phyloP scores from a whole-genome alignment of 2,888 invertebrate species.

The Tinea semifulvella region DNA sequence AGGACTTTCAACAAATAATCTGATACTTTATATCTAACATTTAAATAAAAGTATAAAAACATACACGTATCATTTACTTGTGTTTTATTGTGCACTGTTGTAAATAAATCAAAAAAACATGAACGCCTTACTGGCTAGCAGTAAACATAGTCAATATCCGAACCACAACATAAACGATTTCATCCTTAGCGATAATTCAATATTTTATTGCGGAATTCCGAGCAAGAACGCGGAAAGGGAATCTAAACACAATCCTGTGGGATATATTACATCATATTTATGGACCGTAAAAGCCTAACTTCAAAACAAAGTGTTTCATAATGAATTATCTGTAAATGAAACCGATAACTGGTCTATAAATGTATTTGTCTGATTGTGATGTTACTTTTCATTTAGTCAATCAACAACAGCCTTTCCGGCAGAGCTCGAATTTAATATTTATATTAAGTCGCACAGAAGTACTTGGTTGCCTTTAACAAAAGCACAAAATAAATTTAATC shows the following conservation, averaged over 20 bases:
- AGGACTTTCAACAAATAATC: not conserved
- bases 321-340: not conserved
- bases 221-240: constrained; percentile 9
- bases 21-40: too few species aligned
- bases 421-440: constrained; percentile 3
- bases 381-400: too few species aligned
- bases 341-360: not conserved
- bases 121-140: not conserved
- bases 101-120: constrained; percentile 8
- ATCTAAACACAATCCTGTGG: constrained; percentile 9
- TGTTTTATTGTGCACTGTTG: not conserved
- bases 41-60: not conserved
- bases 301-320: constrained; percentile 1
- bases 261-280: constrained; percentile 8
- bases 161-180: constrained; percentile 10
- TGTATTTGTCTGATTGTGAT: not conserved
- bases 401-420: too few species aligned
- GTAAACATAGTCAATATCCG: constrained; percentile 14
- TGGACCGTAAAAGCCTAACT: constrained; percentile 5
- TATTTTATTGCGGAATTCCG: constrained; percentile 24
- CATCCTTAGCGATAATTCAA: constrained; percentile 24
- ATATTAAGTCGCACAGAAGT: constrained; percentile 1
- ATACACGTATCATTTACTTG: not conserved
- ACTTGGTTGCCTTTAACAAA: constrained; percentile 3
- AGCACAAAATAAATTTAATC: constrained; percentile 13